These are phyloP conservation scores for Listronotus bonariensis DNA, from an alignment of 1,140 invertebrate species.

Conservation along the genomic window DNA sequence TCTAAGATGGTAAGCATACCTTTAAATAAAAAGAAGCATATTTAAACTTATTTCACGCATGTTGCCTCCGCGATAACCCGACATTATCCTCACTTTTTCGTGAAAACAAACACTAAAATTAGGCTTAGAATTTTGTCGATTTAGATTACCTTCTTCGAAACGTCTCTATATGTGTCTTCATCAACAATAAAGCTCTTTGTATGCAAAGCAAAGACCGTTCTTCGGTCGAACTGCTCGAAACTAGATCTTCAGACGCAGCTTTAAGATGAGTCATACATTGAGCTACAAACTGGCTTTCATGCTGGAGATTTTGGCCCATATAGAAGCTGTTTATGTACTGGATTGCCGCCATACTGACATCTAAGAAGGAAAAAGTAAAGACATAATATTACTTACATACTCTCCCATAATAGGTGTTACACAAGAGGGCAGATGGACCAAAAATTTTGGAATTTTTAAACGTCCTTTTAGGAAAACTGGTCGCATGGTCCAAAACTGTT, in stretches of 20 bases:
- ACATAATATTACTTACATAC: constrained; percentile 9
- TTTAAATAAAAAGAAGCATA: constrained; percentile 45
- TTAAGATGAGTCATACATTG: constrained; percentile 90
- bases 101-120: too few species aligned
- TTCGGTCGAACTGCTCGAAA: constrained; percentile 55
- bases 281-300: constrained; percentile 89
- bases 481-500: too few species aligned
- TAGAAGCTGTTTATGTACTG: constrained; percentile 92
- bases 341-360: constrained; percentile 92
- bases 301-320: constrained; percentile 85
- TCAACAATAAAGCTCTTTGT: constrained; percentile 81
- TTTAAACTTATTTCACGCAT: background rate
- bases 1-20: constrained; percentile 84
- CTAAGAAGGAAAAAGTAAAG: constrained; percentile 52
- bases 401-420: too few species aligned
- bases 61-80: constrained; percentile 87
- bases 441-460: too few species aligned
- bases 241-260: constrained; percentile 75
- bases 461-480: too few species aligned
- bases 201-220: constrained; percentile 86
- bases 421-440: too few species aligned
- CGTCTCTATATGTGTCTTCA: constrained; percentile 91
- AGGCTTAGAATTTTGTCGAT: too few species aligned
- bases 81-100: constrained; percentile 72
- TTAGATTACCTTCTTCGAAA: constrained; percentile 73